Base-by-base conservation (phyloP, 2,888 invertebrate genomes). In the Ashinkailepas kermadecensis region DNA sequence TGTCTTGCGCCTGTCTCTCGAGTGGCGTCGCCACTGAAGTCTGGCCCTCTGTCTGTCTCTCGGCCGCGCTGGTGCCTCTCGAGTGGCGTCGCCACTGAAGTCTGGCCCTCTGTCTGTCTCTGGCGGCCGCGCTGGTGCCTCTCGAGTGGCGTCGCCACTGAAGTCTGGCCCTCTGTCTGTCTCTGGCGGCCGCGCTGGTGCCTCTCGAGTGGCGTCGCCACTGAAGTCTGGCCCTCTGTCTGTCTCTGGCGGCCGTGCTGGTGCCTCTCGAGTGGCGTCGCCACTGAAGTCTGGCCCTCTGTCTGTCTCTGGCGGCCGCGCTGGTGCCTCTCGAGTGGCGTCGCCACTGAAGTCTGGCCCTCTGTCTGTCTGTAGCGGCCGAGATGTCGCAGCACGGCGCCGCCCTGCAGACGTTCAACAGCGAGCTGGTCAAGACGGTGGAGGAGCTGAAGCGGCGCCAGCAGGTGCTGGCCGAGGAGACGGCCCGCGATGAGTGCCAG, bases 371-470 rank as follows among this genome's bases (percentile, higher is more conserved):
- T 67, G 39, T 39, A 39, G 39, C 39, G 21, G 54, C 39, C 58
- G 85, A 83, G 84, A 90, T 90, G 90, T 89, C 90, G 78, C 89
- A 90, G 86, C 90, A 90, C 86, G 90, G 90, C 64, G 90, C 90
- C 82, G 88, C 89, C 82, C 85, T 90, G 81, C 90, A 90, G 86
- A 89, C 89, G 9, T 90, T 89, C 85, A 90, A 90, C 86, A 90
- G 90, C 85, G 90, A 90, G 87, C 87, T 90, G 84, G 90, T 90
- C 65, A 90, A 90, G 88, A 89, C 90, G 90, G 62, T 82, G 54
- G 82, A 82, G 74, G 82, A 82, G 54, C 78, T 82, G 39, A 81
- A 78, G 62, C 62, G 81, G 39, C 81, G 82, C n/a, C 80, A 81
- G 64, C 81, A 78, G 18, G 79, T 78, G 67, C 78, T 82, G 57